phyloP scores from a whole-genome alignment of 2,888 invertebrate species.

The Smittia aterrima region DNA sequence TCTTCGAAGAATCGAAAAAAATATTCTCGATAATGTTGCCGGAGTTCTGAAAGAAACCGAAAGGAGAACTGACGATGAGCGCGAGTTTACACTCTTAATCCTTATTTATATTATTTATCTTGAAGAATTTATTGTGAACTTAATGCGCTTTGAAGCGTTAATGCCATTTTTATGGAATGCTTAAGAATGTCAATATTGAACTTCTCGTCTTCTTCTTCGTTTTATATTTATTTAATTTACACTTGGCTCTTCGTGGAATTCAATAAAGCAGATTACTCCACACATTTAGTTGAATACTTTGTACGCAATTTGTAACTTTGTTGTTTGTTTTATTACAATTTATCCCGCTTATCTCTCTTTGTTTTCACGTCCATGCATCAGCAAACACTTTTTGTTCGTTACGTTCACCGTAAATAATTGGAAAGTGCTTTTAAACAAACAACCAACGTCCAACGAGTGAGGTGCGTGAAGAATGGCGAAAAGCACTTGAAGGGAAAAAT shows the following conservation, averaged over 20 bases:
- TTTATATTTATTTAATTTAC: slow-evolving; percentile 40
- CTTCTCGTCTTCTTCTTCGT: slow-evolving; percentile 20
- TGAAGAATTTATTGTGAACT: slow-evolving; percentile 32
- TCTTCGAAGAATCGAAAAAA: neutral
- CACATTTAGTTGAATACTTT: neutral
- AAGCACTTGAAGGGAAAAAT: neutral
- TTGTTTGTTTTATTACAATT: slow-evolving; percentile 4
- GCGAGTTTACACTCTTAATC: slow-evolving; percentile 24
- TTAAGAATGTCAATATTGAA: slow-evolving; percentile 42
- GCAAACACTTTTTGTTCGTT: neutral
- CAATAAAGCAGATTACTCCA: neutral
- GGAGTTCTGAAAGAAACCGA: neutral
- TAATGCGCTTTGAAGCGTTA: slow-evolving; percentile 27
- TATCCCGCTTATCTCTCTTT: neutral
- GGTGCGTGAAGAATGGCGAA: slow-evolving; percentile 19
- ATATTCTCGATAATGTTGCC: slow-evolving; percentile 13
- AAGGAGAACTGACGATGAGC: slow-evolving; percentile 6
- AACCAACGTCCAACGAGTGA: neutral
- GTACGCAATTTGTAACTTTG: neutral
- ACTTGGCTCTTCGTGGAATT: neutral
- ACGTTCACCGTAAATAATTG: slow-evolving; percentile 5
- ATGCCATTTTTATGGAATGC: slow-evolving; percentile 40
- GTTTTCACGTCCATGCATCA: neutral
- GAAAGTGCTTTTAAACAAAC: slow-evolving; percentile 23
- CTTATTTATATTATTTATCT: slow-evolving; percentile 41